Conservation (phyloP, 2,113 vertebrate species). For the Dasyornis broadbenti region DNA sequence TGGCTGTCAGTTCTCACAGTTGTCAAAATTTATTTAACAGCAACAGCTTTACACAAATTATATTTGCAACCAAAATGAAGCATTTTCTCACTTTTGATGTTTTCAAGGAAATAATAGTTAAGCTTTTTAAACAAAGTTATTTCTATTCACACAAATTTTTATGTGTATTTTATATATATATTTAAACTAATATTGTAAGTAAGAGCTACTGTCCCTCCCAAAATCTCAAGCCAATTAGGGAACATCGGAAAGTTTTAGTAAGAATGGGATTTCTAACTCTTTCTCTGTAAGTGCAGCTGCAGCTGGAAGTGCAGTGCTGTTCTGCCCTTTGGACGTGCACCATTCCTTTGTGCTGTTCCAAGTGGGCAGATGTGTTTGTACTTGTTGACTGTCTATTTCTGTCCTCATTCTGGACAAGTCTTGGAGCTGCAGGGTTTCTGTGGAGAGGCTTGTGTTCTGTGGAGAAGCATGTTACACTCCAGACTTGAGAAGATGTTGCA, state of each 20-base stretch:
- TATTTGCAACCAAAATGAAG: neutral
- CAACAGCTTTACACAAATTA: neutral
- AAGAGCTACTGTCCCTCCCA: neutral
- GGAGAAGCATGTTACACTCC: neutral
- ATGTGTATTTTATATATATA: neutral
- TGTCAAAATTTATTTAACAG: neutral
- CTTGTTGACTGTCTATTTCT: neutral
- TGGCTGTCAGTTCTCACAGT: neutral
- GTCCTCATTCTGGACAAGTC: neutral
- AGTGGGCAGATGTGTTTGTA: neutral
- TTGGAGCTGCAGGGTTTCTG: neutral
- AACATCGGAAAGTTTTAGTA: neutral
- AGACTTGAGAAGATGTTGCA: neutral
- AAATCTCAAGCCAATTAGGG: neutral
- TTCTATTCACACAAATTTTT: neutral
- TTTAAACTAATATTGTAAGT: neutral
- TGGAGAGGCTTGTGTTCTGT: neutral
- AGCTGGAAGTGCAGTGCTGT: neutral
- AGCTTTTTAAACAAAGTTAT: neutral
- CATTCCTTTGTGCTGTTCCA: neutral
- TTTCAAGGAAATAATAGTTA: neutral
- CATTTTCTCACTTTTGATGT: neutral
- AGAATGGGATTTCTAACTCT: neutral
- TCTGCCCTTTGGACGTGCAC: neutral
- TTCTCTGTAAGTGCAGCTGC: neutral